Evolutionary conservation across 2,888 invertebrate species (phyloP).

Genomic region (Sesamia inferens): DNA sequence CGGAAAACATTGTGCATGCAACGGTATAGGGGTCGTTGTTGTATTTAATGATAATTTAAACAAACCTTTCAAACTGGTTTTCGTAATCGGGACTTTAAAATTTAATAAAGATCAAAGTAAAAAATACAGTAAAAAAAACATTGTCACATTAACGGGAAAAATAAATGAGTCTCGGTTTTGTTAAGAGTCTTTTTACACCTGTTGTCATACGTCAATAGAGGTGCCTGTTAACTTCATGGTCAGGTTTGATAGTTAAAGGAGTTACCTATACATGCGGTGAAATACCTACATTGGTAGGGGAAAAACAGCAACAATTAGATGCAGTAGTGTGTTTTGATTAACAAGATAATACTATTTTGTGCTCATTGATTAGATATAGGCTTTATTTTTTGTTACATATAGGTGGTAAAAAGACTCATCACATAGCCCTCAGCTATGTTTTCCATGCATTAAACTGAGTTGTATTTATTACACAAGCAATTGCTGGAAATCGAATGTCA

Average conservation of each 20-base stretch:
- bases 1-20: background rate
- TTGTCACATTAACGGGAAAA: background rate
- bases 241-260: conserved; percentile 58
- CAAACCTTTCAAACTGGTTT: background rate
- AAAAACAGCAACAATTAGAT: conserved; percentile 45
- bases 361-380: conserved; percentile 55
- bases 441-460: no score
- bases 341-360: conserved; percentile 62
- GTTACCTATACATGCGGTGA: conserved; percentile 63
- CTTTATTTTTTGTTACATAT: conserved; percentile 32
- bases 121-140: background rate
- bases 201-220: conserved; percentile 23
- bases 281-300: conserved; percentile 31
- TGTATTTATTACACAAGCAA: no score
- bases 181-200: conserved; percentile 7
- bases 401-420: conserved; percentile 5
- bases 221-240: conserved; percentile 50
- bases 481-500: background rate
- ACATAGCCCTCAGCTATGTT: background rate
- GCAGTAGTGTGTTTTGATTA: conserved; percentile 57
- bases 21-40: background rate
- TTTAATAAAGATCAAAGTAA: no score
- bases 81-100: no score
- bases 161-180: background rate
- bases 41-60: background rate